These are phyloP conservation scores for Drosophila kurseongensis DNA, from an alignment of 1,140 invertebrate genomes.

Conservation along the genomic window DNA sequence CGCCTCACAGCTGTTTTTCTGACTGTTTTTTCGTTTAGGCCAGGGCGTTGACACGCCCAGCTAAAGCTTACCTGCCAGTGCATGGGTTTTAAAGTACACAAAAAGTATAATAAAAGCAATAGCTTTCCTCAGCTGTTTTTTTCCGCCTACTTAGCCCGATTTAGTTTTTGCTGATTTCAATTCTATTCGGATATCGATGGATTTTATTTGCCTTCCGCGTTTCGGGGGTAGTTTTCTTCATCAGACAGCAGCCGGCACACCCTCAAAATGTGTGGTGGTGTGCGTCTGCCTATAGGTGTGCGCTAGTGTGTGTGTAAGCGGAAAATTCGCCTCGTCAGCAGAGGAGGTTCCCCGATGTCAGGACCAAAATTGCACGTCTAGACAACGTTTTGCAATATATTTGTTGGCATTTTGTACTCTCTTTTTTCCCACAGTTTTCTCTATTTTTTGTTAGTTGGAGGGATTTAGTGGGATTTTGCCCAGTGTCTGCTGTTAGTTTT, in stretches of 20 bases:
- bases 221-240: constrained; percentile 71
- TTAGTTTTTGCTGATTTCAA: constrained; percentile 61
- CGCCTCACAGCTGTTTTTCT: constrained; percentile 38
- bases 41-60: constrained; percentile 39
- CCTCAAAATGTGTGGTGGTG: constrained; percentile 56
- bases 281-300: constrained; percentile 17
- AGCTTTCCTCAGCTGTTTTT: constrained; percentile 49
- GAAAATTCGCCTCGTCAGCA: constrained; percentile 47
- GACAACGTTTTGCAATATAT: constrained; percentile 59
- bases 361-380: constrained; percentile 71
- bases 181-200: constrained; percentile 49
- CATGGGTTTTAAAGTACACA: constrained; percentile 29
- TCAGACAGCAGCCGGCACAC: constrained; percentile 57
- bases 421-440: constrained; percentile 23
- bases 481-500: constrained; percentile 39
- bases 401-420: constrained; percentile 41
- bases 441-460: constrained; percentile 9
- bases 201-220: constrained; percentile 27
- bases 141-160: constrained; percentile 42
- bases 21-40: constrained; percentile 15
- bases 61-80: constrained; percentile 49
- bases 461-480: constrained; percentile 16
- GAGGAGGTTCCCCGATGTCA: constrained; percentile 42
- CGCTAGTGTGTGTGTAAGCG: constrained; percentile 14
- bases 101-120: constrained; percentile 24